These are phyloP conservation scores for Benthosema pterotum DNA, from an alignment of 2,797 vertebrate species.

Conservation along the genomic window DNA sequence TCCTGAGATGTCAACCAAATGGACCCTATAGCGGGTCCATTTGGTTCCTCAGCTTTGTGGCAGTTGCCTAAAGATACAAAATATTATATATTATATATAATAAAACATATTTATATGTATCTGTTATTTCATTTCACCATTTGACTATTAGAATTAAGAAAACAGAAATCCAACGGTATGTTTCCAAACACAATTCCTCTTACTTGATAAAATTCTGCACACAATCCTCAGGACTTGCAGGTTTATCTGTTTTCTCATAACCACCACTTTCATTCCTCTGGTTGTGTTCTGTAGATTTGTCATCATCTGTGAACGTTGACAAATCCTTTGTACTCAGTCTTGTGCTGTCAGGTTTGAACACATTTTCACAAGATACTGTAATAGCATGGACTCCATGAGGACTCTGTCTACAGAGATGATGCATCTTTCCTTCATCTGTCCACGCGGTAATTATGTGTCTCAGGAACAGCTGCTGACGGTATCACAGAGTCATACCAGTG, in stretches of 20 bases:
- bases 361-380: slow-evolving; percentile 30
- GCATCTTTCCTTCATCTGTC: too few relatives aligned
- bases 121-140: too few relatives aligned
- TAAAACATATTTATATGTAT: too few relatives aligned
- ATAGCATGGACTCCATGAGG: slow-evolving; percentile 15
- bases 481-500: too few relatives aligned
- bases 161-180: background rate
- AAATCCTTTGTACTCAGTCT: background rate
- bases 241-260: slow-evolving; percentile 1
- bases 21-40: too few relatives aligned
- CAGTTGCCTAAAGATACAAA: too few relatives aligned
- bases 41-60: too few relatives aligned
- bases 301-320: slow-evolving; percentile 17
- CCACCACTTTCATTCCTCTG: background rate
- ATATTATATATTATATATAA: too few relatives aligned
- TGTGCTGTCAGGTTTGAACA: slow-evolving; percentile 23
- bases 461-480: too few relatives aligned
- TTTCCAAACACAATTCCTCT: background rate
- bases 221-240: slow-evolving; percentile 6
- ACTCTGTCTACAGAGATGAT: slow-evolving; percentile 17
- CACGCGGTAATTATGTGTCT: too few relatives aligned
- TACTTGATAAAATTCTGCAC: slow-evolving; percentile 2
- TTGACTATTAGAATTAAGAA: too few relatives aligned
- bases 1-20: too few relatives aligned
- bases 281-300: slow-evolving; percentile 10